A percentile compares a stretch with the other conserved stretches of the same genome.
Conservation (phyloP, 2,797 vertebrate genomes). For the Caiman crocodilus region DNA sequence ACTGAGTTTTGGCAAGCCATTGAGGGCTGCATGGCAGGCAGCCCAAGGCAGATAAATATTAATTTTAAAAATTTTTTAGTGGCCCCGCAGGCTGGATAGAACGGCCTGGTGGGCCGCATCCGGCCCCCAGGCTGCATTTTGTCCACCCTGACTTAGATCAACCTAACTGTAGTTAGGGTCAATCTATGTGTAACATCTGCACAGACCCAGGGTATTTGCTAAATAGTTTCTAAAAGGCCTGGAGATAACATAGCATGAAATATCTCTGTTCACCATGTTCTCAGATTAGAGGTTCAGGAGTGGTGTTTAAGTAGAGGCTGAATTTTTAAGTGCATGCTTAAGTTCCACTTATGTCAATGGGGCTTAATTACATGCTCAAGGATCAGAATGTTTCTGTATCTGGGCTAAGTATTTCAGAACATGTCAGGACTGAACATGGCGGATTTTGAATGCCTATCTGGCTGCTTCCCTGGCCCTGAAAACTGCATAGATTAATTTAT, state of each 20-base stretch:
- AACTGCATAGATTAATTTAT: not conserved
- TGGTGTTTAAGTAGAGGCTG: not conserved
- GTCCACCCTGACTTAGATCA: too few relatives aligned
- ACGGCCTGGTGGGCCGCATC: too few relatives aligned
- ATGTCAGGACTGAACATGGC: not conserved
- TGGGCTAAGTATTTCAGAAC: not conserved
- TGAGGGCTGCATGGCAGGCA: too few relatives aligned
- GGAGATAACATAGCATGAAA: not conserved
- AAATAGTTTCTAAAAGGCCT: not conserved
- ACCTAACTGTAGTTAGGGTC: too few relatives aligned
- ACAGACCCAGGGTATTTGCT: not conserved
- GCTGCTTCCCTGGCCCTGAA: not conserved
- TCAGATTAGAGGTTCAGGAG: not conserved
- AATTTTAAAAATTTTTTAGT: too few relatives aligned
- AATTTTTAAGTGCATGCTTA: not conserved
- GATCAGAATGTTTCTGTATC: not conserved
- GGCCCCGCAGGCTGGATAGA: too few relatives aligned
- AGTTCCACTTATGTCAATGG: not conserved
- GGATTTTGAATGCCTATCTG: not conserved
- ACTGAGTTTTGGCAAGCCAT: too few relatives aligned
- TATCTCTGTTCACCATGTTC: not conserved
- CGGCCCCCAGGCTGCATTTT: too few relatives aligned
- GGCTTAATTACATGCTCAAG: not conserved
- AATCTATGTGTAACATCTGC: too few relatives aligned
- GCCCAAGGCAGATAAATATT: too few relatives aligned